Conservation (phyloP, 1,140 invertebrate species). For the Drosophila rhopaloa region DNA sequence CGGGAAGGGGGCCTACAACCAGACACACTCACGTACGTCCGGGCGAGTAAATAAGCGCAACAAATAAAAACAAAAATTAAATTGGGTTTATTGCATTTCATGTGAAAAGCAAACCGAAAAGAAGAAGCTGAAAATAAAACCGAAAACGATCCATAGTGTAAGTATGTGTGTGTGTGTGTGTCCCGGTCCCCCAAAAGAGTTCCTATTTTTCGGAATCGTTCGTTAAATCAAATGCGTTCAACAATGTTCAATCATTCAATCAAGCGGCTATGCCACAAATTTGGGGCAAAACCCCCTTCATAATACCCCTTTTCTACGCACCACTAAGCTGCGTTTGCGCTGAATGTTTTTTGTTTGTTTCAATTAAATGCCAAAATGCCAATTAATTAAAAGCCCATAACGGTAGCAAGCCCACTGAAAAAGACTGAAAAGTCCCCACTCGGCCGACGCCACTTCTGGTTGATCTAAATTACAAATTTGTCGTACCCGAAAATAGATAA, state of each 20-base stretch:
- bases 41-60: conserved; percentile 69
- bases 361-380: conserved; percentile 78
- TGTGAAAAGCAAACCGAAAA: conserved; percentile 69
- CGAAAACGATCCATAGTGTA: conserved; percentile 9
- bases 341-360: conserved; percentile 38
- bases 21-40: conserved; percentile 42
- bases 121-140: conserved; percentile 11
- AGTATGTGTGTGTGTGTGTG: neutral
- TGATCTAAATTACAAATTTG: conserved; percentile 80
- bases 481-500: conserved; percentile 75
- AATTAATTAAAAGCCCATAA: conserved; percentile 81
- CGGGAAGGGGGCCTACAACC: neutral
- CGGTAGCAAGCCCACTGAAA: conserved; percentile 25
- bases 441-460: conserved; percentile 11
- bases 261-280: conserved; percentile 29
- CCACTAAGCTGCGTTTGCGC: conserved; percentile 39
- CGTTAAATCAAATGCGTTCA: conserved; percentile 39
- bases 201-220: conserved; percentile 16
- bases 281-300: conserved; percentile 8
- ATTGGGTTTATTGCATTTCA: conserved; percentile 82
- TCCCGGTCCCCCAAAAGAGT: neutral
- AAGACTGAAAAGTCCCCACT: neutral
- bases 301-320: conserved; percentile 45
- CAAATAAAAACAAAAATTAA: conserved; percentile 79
- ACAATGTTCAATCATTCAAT: conserved; percentile 46